Conservation (phyloP, 2,888 invertebrate genomes). For the Scaptomyza reducta region DNA sequence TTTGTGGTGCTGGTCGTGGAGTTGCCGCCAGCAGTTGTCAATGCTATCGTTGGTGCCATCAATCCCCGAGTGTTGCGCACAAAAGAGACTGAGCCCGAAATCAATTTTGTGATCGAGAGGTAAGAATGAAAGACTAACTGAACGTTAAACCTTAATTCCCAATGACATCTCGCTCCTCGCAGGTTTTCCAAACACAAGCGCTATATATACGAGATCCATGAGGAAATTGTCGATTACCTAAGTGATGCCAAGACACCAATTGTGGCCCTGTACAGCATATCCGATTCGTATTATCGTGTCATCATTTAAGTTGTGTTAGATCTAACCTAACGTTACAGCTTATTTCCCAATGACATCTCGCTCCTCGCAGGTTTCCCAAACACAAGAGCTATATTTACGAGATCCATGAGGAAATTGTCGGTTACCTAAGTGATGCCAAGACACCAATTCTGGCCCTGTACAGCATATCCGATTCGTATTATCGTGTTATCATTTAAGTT, state of each 20-base stretch:
- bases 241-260: conserved; percentile 86
- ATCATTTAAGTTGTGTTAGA: no score
- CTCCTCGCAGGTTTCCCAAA: no score
- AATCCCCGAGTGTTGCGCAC: conserved; percentile 83
- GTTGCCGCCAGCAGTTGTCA: conserved; percentile 86
- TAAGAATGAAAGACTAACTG: conserved; percentile 20
- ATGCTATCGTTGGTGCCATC: conserved; percentile 84
- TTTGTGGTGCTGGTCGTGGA: conserved; percentile 88
- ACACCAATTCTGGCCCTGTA: no score
- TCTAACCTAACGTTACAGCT: no score
- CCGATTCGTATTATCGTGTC: conserved; percentile 86
- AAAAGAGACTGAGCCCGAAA: conserved; percentile 86
- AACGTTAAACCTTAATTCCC: neutral
- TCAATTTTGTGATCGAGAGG: conserved; percentile 81
- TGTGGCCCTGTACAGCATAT: conserved; percentile 87
- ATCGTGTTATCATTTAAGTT: no score
- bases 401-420: no score
- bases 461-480: no score
- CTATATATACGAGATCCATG: conserved; percentile 88
- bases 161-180: conserved; percentile 12
- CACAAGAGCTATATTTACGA: no score
- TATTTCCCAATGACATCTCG: no score
- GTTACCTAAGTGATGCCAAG: no score
- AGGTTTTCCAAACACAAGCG: conserved; percentile 89
- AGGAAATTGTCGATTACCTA: conserved; percentile 87